Percentiles rank a stretch among this genome's conserved stretches.
These are phyloP conservation scores for Percopsis transmontana DNA, from an alignment of 2,113 vertebrate species.

Conservation along the genomic window DNA sequence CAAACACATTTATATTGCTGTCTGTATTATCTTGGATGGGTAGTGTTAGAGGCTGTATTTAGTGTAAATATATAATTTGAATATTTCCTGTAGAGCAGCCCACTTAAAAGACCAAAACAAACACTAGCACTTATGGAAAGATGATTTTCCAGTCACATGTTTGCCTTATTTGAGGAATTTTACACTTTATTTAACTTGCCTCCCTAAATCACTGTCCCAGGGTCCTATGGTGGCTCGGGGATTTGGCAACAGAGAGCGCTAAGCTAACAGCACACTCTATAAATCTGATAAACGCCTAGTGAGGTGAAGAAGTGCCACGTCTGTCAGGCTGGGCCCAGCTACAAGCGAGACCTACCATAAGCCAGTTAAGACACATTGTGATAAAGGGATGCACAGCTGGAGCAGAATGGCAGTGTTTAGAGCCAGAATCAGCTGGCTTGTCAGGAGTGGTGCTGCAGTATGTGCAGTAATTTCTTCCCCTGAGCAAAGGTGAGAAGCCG, in stretches of 20 bases:
- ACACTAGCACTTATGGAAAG: slow-evolving; percentile 59
- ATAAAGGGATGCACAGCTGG: slow-evolving; percentile 78
- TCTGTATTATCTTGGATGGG: not conserved
- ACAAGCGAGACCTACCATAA: slow-evolving; percentile 54
- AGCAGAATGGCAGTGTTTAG: slow-evolving; percentile 73
- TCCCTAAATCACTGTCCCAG: slow-evolving; percentile 73
- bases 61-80: slow-evolving; percentile 8
- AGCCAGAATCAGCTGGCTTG: slow-evolving; percentile 66
- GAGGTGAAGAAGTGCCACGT: slow-evolving; percentile 58
- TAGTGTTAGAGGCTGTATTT: not conserved
- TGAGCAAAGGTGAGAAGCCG: slow-evolving; percentile 74
- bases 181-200: slow-evolving; percentile 82
- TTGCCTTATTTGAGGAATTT: slow-evolving; percentile 75
- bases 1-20: not conserved
- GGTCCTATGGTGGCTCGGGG: slow-evolving; percentile 41
- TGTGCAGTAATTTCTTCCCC: slow-evolving; percentile 78
- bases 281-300: slow-evolving; percentile 62
- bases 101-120: slow-evolving; percentile 69
- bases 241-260: slow-evolving; percentile 50
- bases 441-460: slow-evolving; percentile 60
- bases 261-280: slow-evolving; percentile 50
- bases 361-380: slow-evolving; percentile 71
- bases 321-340: slow-evolving; percentile 45
- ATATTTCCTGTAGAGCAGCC: not conserved
- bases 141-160: slow-evolving; percentile 69